phyloP scores from a whole-genome alignment of 2,797 vertebrate genomes.

The Coregonus suidteri region DNA sequence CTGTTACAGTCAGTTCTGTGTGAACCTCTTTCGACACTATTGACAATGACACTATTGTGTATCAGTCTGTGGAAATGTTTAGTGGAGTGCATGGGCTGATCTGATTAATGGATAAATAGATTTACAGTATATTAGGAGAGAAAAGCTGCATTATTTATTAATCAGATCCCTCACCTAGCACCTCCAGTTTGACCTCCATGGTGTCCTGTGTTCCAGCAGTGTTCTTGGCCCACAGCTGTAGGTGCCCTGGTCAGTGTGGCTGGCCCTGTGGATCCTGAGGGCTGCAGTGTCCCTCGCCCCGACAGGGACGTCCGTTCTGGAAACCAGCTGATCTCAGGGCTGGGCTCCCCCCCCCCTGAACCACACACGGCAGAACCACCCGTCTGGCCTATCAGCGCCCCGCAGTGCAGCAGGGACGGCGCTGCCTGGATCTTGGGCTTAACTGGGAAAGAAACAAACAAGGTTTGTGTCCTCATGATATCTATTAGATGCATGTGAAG shows the following conservation, averaged over 20 bases:
- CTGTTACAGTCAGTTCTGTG: neutral
- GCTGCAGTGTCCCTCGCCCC: conserved; percentile 57
- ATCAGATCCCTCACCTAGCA: conserved; percentile 74
- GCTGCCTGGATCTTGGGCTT: conserved; percentile 83
- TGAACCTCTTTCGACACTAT: neutral
- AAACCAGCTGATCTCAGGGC: conserved; percentile 81
- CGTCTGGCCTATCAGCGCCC: conserved; percentile 78
- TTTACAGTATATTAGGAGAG: no score
- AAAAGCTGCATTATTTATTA: no score
- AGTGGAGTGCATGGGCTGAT: neutral
- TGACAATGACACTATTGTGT: neutral
- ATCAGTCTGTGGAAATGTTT: neutral
- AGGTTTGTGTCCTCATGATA: neutral
- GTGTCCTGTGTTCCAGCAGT: conserved; percentile 76
- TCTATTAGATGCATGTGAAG: conserved; percentile 17
- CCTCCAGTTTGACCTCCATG: conserved; percentile 74
- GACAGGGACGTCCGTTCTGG: conserved; percentile 76
- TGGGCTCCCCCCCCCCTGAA: conserved; percentile 81
- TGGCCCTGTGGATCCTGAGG: conserved; percentile 72
- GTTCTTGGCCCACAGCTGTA: conserved; percentile 83
- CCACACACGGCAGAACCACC: conserved; percentile 83
- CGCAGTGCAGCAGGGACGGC: conserved; percentile 78
- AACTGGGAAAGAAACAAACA: conserved; percentile 65
- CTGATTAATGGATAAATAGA: neutral
- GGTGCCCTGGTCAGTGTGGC: conserved; percentile 69